Base-by-base conservation (phyloP, 1,140 invertebrate genomes). In the Drosophila mojavensis region DNA sequence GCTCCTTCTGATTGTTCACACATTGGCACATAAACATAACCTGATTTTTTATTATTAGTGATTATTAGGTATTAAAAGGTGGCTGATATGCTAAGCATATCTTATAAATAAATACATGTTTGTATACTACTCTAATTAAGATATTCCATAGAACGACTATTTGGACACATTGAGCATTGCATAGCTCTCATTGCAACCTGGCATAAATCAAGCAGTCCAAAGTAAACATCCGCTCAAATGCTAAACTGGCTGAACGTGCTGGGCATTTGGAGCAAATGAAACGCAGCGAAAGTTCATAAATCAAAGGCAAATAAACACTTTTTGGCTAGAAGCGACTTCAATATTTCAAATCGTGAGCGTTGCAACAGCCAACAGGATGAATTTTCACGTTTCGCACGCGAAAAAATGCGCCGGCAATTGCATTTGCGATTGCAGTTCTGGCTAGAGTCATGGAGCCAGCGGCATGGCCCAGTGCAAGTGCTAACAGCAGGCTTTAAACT, bases 271-370 rank as follows among this genome's bases (percentile, higher is more conserved):
- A 10, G 36, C 24, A 60, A 71, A 60, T 71, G 60, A 70, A 75
- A 70, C 15, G 58, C 24, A 26, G 39, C 28, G 55, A 50, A 62
- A 60, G 78, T 81, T 78, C 69, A 86, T 85, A 81, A 85, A 85
- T 85, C 78, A 81, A 65, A 33, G 33, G 43, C 36, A 68, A 85
- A 78, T 66, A 72, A 77, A 67, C 63, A 73, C 26, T 76, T 76
- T 73, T 53, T 17, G 28, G 61, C 69, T 63, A 43, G 66, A 71
- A 85, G 81, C 66, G 78, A 81, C 81, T 73, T 78, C 68, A 81
- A 85, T 86, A 81, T 72, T 75, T 81, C 67, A 85, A 81, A 80
- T 69, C 68, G 77, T 63, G 61, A 58, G 74, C 79, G 33, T 75
- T 70, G 33, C 33, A 33, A 24, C 20, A 33, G 33, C 33, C 33